Conservation (phyloP, 2,888 invertebrate genomes). For the Ochropacha duplaris region DNA sequence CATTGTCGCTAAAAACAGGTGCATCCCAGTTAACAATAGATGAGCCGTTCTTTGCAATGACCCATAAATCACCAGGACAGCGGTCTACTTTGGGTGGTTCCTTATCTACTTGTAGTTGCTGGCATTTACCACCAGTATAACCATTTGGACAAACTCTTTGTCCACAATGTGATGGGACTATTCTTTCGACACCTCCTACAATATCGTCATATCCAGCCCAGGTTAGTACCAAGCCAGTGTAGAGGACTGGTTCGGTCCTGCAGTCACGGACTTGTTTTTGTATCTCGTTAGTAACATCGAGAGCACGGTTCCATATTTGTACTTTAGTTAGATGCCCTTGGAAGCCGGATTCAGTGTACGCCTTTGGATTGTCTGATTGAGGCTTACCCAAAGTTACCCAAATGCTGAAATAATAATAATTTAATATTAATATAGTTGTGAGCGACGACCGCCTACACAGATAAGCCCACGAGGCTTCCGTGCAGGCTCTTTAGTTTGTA, state of each 20-base stretch:
- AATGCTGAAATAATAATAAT: conserved; percentile 83
- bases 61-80: conserved; percentile 97
- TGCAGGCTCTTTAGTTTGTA: too few relatives aligned
- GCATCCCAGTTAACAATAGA: conserved; percentile 96
- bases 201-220: conserved; percentile 97
- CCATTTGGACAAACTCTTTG: conserved; percentile 94
- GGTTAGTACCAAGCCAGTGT: conserved; percentile 91
- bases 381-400: conserved; percentile 97
- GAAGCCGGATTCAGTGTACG: conserved; percentile 95
- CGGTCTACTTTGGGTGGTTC: conserved; percentile 93
- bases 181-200: conserved; percentile 93
- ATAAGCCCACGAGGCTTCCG: too few relatives aligned
- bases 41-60: conserved; percentile 95
- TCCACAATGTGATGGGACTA: conserved; percentile 96
- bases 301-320: conserved; percentile 95
- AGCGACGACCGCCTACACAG: too few relatives aligned
- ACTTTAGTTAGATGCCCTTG: conserved; percentile 97
- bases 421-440: not conserved
- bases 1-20: conserved; percentile 94
- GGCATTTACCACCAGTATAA: conserved; percentile 92
- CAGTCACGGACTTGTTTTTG: conserved; percentile 97
- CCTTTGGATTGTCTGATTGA: conserved; percentile 89
- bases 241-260: conserved; percentile 94
- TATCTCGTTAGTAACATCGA: conserved; percentile 95
- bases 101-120: conserved; percentile 92